Evolutionary conservation across 1,140 invertebrate species (phyloP), one percentile per base, ranked within the genome.

Genomic region (Drosophila nigromelanica): DNA sequence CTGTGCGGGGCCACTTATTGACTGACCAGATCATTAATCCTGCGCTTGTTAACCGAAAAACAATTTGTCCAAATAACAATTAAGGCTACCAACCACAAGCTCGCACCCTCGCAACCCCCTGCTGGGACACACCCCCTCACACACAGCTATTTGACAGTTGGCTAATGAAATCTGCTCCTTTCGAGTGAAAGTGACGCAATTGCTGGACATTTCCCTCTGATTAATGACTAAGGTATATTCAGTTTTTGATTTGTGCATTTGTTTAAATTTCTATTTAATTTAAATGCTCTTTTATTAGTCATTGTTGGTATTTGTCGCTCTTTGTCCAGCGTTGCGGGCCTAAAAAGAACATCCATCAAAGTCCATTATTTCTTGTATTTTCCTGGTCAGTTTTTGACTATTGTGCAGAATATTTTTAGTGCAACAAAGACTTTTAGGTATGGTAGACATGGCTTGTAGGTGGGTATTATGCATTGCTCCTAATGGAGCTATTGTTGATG

Each of bases 21-120:
- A 73, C 72, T 79, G 80, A 68, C 67, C 80, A 79, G 67, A 83
- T 83, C 76, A 83, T 83, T 83, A 83, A 83, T 83, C 76, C 72
- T 69, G 71, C 40, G 62, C 80, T 76, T 69, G 80, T 83, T 83
- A 76, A 48, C 72, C 76, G 30, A 58, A 83, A 83, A 83, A 83
- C 80, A 83, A 83, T 83, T 83, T 83, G 80, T 83, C 76, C 80
- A 83, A 83, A 83, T 69, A 79, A 83, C 80, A 82, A 82, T 82
- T 82, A 82, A 52, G 71, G 37, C 37, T 37, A 51, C 60, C 68
- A 42, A 72, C 43, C 47, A 62, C 52, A 58, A 51, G 39, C 54
- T 72, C 69, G 54, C 69, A 66, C 69, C 69, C 69, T 48, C 60
- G 14, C 39, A 42, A 30, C 45, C 52, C 42, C 37, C 59, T 30